These are phyloP conservation scores for Melitaea cinxia DNA, from an alignment of 1,140 invertebrate species.

Conservation along the genomic window DNA sequence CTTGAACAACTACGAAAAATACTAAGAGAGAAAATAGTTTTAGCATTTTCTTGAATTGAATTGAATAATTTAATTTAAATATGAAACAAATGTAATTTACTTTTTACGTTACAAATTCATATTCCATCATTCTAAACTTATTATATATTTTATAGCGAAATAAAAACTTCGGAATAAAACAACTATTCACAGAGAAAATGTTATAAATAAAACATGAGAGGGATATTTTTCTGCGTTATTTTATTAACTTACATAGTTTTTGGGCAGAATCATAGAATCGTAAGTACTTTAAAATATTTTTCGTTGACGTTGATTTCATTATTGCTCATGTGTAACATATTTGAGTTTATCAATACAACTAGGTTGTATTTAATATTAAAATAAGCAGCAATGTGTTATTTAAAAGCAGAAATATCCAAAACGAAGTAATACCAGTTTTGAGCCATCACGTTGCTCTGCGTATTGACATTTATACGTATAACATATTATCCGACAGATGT, in stretches of 20 bases:
- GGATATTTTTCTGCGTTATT: conserved; percentile 16
- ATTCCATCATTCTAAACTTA: neutral
- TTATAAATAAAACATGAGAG: conserved; percentile 17
- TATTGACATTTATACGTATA: too few relatives aligned
- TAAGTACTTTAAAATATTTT: neutral
- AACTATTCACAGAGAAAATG: conserved; percentile 1
- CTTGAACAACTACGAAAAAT: conserved; percentile 22
- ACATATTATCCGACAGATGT: too few relatives aligned
- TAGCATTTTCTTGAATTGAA: conserved; percentile 25
- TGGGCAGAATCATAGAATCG: neutral
- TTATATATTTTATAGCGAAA: conserved; percentile 12
- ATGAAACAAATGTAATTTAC: conserved; percentile 4
- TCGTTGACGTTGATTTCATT: too few relatives aligned
- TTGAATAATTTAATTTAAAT: neutral
- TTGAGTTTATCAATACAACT: too few relatives aligned
- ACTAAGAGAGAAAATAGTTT: conserved; percentile 24
- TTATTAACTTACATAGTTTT: conserved; percentile 6
- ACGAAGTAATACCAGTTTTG: too few relatives aligned
- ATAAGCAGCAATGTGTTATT: too few relatives aligned
- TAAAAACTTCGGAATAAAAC: conserved; percentile 1
- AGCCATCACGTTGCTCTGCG: too few relatives aligned
- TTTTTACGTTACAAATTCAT: conserved; percentile 7
- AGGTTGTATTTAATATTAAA: too few relatives aligned
- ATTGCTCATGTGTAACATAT: neutral
- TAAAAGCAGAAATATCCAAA: too few relatives aligned